phyloP scores from a whole-genome alignment of 2,113 vertebrate genomes.

The Scomber scombrus region DNA sequence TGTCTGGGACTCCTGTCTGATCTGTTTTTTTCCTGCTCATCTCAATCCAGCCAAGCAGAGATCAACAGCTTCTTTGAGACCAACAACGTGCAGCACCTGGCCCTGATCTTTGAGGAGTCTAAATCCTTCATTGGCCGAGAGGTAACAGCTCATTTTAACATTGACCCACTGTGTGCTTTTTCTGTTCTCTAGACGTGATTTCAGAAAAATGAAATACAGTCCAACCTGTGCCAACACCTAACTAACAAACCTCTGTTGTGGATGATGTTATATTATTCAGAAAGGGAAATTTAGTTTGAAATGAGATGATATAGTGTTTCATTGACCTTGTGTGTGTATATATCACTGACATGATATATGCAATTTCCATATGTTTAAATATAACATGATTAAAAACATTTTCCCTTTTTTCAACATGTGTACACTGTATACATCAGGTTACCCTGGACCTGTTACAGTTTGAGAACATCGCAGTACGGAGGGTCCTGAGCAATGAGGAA shows the following conservation, averaged over 20 bases:
- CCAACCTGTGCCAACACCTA: background rate
- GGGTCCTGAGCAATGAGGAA: constrained; percentile 86
- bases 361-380: background rate
- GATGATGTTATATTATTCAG: too few relatives aligned
- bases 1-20: background rate
- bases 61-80: constrained; percentile 88
- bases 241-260: background rate
- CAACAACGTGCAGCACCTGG: constrained; percentile 86
- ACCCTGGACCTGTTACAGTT: constrained; percentile 92
- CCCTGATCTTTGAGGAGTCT: constrained; percentile 89
- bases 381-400: background rate
- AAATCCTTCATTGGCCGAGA: constrained; percentile 91
- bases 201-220: background rate
- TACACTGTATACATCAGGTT: constrained; percentile 81
- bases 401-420: background rate
- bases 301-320: background rate
- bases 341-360: background rate
- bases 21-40: background rate
- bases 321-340: too few relatives aligned
- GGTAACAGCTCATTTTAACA: constrained; percentile 78
- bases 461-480: constrained; percentile 88
- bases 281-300: background rate
- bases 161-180: background rate
- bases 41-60: constrained; percentile 84
- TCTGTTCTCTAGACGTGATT: background rate